Evolutionary conservation across 2,113 vertebrate genomes (phyloP).

Genomic region (Lanius collurio): DNA sequence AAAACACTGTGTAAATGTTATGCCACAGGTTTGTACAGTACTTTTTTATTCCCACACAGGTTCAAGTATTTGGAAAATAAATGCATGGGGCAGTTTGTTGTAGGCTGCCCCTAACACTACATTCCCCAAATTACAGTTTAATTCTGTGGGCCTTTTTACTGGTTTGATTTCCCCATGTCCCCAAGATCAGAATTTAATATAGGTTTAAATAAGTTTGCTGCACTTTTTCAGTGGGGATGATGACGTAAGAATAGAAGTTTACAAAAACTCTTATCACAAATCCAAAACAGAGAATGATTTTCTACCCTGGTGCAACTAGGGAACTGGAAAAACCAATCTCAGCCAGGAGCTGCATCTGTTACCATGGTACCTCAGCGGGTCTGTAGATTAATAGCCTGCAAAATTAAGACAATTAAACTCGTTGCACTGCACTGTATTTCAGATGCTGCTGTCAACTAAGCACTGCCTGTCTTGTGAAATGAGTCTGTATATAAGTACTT

Average conservation of each 20-base stretch:
- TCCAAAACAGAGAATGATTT: background rate
- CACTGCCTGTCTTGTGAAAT: background rate
- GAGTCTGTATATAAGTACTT: background rate
- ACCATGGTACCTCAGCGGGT: background rate
- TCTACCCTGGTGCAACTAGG: background rate
- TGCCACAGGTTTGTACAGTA: background rate
- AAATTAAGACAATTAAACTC: background rate
- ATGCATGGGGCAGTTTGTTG: background rate
- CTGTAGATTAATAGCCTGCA: background rate
- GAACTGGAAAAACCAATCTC: background rate
- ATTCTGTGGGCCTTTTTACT: background rate
- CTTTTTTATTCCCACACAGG: background rate
- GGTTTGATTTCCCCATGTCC: background rate
- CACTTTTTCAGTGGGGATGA: background rate
- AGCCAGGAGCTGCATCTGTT: background rate
- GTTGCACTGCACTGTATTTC: background rate
- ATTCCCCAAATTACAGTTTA: background rate
- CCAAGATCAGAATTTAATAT: background rate
- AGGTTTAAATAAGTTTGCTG: background rate
- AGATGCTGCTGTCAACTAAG: background rate
- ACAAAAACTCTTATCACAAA: background rate
- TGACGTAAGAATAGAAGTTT: background rate
- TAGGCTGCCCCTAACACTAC: background rate
- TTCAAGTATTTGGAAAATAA: background rate
- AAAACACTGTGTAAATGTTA: background rate